Evolutionary conservation across 2,113 vertebrate genomes (phyloP), one percentile per base, ranked within the genome.

Genomic region (Cathartes aura): DNA sequence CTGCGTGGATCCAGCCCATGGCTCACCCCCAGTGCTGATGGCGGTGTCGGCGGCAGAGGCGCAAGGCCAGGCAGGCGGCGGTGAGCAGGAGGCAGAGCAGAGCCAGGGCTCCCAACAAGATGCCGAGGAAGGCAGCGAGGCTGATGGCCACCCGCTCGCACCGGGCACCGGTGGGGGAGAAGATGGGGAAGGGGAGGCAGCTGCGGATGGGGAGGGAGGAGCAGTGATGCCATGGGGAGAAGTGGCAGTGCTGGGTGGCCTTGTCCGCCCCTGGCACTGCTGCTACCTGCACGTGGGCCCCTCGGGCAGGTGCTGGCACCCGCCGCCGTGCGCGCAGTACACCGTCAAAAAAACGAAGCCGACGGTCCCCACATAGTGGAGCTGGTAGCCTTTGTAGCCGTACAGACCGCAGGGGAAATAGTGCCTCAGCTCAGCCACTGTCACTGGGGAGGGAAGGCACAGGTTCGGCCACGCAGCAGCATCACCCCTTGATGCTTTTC

Each of bases 21-120:
- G 27, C 97, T 95, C 66, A 97, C 96, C 93, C 15, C 50, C 0
- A 15, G 12, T 34, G 81, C 72, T 5, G 34, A 27, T 2, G 30
- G 26, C 0, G 34, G 42, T 29, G 55, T 38, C 3, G 97, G 84
- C 12, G 97, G 93, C 78, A 68, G 87, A 94, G 43, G 47, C 3
- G n/a, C 9, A 10, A 12, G 47, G 38, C 56, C 73, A 97, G 89
- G 80, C 68, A 96, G 87, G 60, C 0, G 0, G 23, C 1, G 56
- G 52, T 2, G 24, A 96, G 53, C 43, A 95, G 89, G 56, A 97
- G 84, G 64, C 89, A 94, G 76, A 97, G 93, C 89, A 97, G 81
- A 15, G 89, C 95, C 89, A 98, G 82, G 29, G 95, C 42, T 71
- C 98, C 98, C 60, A 98, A 88, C 64, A 98, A 36, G 93, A 98